Base-by-base conservation (phyloP, 2,113 vertebrate species). In the Psilopsiagon aurifrons region DNA sequence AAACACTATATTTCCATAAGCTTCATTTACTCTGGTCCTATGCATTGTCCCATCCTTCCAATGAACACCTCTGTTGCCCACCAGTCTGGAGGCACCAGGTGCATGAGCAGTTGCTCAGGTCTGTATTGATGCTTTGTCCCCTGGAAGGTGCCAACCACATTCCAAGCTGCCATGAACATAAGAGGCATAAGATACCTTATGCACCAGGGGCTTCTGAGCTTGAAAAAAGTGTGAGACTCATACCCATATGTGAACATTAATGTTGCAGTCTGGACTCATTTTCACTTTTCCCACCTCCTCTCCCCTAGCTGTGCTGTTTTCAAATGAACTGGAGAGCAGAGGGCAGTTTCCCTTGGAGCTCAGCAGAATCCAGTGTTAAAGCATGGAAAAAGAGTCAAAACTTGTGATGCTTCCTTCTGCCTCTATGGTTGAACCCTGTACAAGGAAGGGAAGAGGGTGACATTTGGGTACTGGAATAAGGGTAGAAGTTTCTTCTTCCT, bases 381-480 rank as follows among this genome's bases (percentile, higher is more conserved):
- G 15, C 7, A 60, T 0, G 66, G 78, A 67, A 57, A 46, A 80
- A 24, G 33, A 86, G 10, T 44, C 44, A 28, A 75, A 79, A 76
- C 22, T 54, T 69, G 57, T 28, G 31, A 20, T 0, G 0, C 29
- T 86, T 92, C 51, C 41, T 94, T 77, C 46, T 70, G 18, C 18
- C 33, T 74, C 1, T 51, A 17, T 8, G 16, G 18, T 20, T 69
- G 78, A 90, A 88, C 11, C 3, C 11, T 29, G 23, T 41, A 43
- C 28, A 59, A 16, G 9, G 27, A 75, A 82, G 22, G 35, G 31
- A 44, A n/a, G 20, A 57, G 16, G n/a, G 9, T 69, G 37, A 37
- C 12, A 11, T n/a, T 29, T 0, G 0, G 13, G 10, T 29, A 28
- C n/a, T 66, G 28, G 66, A 43, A 41, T 43, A 54, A 0, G 1